Conservation (phyloP, 2,113 vertebrate species). For the Fregetta grallaria region DNA sequence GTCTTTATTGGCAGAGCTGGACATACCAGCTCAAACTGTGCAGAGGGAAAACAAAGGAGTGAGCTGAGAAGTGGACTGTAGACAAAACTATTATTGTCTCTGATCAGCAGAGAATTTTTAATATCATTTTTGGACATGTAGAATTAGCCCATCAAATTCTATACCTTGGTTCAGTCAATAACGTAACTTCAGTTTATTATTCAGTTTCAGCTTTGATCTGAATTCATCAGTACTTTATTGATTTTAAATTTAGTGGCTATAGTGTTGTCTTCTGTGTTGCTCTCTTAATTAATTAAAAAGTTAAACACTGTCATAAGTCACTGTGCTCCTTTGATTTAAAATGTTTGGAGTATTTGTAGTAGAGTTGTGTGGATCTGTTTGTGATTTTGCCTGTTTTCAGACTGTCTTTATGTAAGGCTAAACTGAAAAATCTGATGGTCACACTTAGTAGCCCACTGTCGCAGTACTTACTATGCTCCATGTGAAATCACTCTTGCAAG, state of each 20-base stretch:
- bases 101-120: neutral
- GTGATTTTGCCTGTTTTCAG: neutral
- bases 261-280: constrained; percentile 15
- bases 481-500: neutral
- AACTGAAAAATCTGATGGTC: neutral
- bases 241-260: constrained; percentile 44
- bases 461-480: neutral
- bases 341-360: neutral
- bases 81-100: neutral
- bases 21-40: neutral
- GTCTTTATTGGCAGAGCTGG: neutral
- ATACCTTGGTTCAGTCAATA: constrained; percentile 2
- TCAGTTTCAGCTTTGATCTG: constrained; percentile 46
- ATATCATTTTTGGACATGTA: neutral
- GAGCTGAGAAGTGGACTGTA: neutral
- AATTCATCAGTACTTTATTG: constrained; percentile 48
- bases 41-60: neutral
- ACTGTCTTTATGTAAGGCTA: neutral
- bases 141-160: constrained; percentile 31
- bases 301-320: constrained; percentile 27
- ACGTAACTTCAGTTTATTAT: constrained; percentile 16
- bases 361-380: neutral
- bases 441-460: neutral
- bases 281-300: constrained; percentile 50
- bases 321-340: neutral